Evolutionary conservation across 1,140 invertebrate genomes (phyloP), one percentile per base, ranked within the genome.

Genomic region (Mercenaria mercenaria): DNA sequence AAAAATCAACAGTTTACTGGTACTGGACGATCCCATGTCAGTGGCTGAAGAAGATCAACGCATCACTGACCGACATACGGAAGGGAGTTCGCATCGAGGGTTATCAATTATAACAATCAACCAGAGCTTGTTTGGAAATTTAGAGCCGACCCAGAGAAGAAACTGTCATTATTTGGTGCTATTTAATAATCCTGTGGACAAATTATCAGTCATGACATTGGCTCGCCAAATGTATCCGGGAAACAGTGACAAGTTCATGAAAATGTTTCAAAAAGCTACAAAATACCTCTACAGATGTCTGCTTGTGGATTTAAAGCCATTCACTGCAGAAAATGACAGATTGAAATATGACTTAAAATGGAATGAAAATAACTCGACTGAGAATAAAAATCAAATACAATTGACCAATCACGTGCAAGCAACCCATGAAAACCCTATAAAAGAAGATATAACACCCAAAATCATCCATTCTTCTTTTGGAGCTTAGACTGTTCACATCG

Each of bases 151-250:
- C 34, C 85, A 87, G 43, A 76, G 85, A 77, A 34, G 50, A 61
- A 87, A 76, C 18, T 80, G 76, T 82, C 89, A 90, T 74, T 87
- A 87, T 43, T n/a, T 90, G 10, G 61, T 81, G 8, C 32, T 82
- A 23, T 90, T 90, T 41, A 85, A 90, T 39, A 85, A 90, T n/a
- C 89, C 82, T 0, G 39, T 86, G 0, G 82, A 86, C 39, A 59
- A 18, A 39, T 69, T 79, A 37, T 23, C n/a, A 6, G 43, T 72
- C 18, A 64, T 80, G 37, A 67, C 64, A 43, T 37, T 81, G 23
- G 76, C 76, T 50, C 56, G 87, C 47, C 87, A 88, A 34, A 88
- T 88, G 76, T 81, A 88, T 32, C 72, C 72, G 13, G 72, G 72
- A 34, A 34, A 76, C 37, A 76, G 13, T 13, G 72, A 76, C 39